Base-by-base conservation (phyloP, 2,797 vertebrate genomes). In the Antennarius maculatus region DNA sequence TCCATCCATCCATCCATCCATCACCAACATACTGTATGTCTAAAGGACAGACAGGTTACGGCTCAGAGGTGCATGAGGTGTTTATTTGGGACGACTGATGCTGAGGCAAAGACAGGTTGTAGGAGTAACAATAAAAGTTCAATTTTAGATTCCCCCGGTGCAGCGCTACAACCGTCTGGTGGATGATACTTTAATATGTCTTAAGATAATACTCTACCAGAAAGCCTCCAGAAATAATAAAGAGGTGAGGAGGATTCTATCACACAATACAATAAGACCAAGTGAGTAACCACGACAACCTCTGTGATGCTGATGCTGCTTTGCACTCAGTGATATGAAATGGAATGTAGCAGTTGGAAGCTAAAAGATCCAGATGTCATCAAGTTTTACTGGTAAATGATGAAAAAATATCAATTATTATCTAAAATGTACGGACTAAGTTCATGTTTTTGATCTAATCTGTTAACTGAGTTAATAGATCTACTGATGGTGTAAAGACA, bases 221-320 rank as follows among this genome's bases (percentile, higher is more conserved):
- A 55, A 43, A 45, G 41, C 41, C 54, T 45, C 4, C 5, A 16
- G 53, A 54, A 54, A 18, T 27, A 56, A 56, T 27, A 54, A 68
- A 67, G 18, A 54, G 48, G 7, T 15, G 8, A 48, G 54, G 28
- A 53, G 8, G 59, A 57, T 74, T 69, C 16, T 56, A 71, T 69
- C 45, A 42, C n/a, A 14, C 56, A 50, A 49, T 74, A 74, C 65
- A 74, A 73, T n/a, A 17, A 70, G 10, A 6, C 41, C 37, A 39
- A 69, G 47, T 72, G 56, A 74, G 71, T 43, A 61, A 63, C 57
- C 51, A 66, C 29, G 61, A 49, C 16, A 54, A 50, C 47, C 65
- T 60, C 28, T 14, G 42, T 3, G 39, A 55, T 51, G 42, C 42
- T 60, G 41, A 54, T 16, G 23, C 45, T 47, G n/a, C 34, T 76